Evolutionary conservation across 2,888 invertebrate species (phyloP).

Genomic region (Amphipoea oculea): DNA sequence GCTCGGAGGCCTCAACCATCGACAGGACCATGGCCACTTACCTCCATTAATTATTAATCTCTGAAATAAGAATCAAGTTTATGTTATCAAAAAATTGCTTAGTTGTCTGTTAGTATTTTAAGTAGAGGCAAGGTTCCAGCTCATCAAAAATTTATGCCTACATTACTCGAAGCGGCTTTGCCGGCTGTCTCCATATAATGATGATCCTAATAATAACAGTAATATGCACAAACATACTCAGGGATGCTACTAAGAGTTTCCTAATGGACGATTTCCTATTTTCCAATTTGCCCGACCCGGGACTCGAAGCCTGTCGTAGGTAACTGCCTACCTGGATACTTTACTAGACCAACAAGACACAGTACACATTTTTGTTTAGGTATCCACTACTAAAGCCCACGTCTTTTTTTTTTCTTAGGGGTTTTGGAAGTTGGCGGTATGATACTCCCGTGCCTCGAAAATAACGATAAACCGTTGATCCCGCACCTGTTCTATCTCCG

Average conservation of each 20-base stretch:
- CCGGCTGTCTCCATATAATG: neutral
- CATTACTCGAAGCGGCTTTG: neutral
- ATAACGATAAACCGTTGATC: no score
- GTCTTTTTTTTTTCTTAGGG: no score
- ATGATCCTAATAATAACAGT: neutral
- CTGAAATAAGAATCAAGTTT: slow-evolving; percentile 28
- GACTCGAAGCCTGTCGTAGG: neutral
- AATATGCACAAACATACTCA: neutral
- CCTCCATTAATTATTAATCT: slow-evolving; percentile 58
- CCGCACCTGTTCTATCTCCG: no score
- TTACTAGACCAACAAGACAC: neutral
- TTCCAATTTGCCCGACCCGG: neutral
- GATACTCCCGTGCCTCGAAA: no score
- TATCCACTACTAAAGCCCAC: no score
- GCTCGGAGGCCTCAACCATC: slow-evolving; percentile 27
- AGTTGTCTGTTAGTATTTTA: neutral
- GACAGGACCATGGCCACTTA: slow-evolving; percentile 49
- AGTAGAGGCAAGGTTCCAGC: neutral
- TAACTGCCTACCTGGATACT: neutral
- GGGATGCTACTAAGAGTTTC: neutral
- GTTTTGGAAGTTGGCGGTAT: no score
- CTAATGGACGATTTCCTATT: neutral
- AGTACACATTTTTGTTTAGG: neutral
- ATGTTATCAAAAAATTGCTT: neutral
- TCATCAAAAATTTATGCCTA: neutral